A percentile compares a stretch with the other conserved stretches of the same genome.
Evolutionary conservation across 1,140 invertebrate species (phyloP).

Genomic region (Diabrotica undecimpunctata): DNA sequence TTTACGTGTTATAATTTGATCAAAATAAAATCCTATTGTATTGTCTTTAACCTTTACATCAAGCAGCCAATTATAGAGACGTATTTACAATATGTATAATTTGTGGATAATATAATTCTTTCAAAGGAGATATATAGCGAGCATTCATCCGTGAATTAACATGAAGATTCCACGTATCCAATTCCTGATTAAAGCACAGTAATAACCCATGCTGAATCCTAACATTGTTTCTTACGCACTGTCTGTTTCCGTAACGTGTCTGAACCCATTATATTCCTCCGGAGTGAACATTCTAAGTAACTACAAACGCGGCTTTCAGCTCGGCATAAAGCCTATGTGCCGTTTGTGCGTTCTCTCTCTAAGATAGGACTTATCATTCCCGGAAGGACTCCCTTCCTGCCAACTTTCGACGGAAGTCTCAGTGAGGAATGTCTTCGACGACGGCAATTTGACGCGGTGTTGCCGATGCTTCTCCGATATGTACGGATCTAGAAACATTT

Average conservation of each 20-base stretch:
- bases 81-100: too few species aligned
- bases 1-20: too few species aligned
- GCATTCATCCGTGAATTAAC: neutral
- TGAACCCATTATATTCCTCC: neutral
- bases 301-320: neutral
- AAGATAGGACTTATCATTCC: slow-evolving; percentile 11
- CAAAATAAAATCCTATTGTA: too few species aligned
- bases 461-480: neutral
- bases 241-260: slow-evolving; percentile 1
- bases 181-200: neutral
- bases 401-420: slow-evolving; percentile 10
- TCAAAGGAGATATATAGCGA: too few species aligned
- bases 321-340: neutral
- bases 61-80: too few species aligned
- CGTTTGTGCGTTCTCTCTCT: slow-evolving; percentile 5
- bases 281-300: neutral
- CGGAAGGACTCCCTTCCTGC: slow-evolving; percentile 12
- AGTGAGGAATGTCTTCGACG: neutral
- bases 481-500: too few species aligned
- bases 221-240: slow-evolving; percentile 2
- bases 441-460: neutral
- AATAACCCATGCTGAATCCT: neutral
- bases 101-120: too few species aligned
- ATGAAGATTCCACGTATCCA: neutral
- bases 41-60: too few species aligned